A percentile compares a stretch with the other conserved stretches of the same genome.
phyloP scores from a whole-genome alignment of 2,888 invertebrate species.

The Drosophila tanythrix region DNA sequence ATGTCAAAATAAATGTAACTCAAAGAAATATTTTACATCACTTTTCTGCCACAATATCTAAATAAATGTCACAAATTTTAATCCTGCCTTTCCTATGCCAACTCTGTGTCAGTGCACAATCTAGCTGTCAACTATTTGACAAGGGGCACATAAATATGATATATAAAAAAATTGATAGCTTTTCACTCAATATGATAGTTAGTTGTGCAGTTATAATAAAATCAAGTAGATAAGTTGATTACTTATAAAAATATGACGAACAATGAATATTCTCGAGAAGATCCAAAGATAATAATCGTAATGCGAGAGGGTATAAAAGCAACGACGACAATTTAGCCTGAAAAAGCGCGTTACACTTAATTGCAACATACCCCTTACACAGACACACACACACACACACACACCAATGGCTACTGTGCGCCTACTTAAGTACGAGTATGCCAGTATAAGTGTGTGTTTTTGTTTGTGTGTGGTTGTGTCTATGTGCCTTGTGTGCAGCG shows the following conservation, averaged over 20 bases:
- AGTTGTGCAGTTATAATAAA: background rate
- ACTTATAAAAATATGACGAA: background rate
- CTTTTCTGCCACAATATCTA: background rate
- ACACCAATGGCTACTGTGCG: slow-evolving; percentile 56
- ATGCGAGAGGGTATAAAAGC: slow-evolving; percentile 29
- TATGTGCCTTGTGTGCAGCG: slow-evolving; percentile 38
- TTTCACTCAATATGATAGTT: background rate
- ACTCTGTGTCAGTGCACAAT: background rate
- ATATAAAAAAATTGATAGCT: background rate
- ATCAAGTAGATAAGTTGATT: background rate
- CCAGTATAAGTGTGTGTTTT: slow-evolving; percentile 4
- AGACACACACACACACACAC: slow-evolving; percentile 14
- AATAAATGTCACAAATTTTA: background rate
- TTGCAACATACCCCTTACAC: slow-evolving; percentile 37
- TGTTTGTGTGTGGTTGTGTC: slow-evolving; percentile 22
- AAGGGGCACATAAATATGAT: background rate
- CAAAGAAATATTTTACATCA: background rate
- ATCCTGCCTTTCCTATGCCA: background rate
- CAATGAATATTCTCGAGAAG: background rate
- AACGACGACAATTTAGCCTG: slow-evolving; percentile 37
- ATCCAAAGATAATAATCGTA: slow-evolving; percentile 9
- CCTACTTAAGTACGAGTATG: slow-evolving; percentile 70
- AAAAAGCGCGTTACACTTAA: slow-evolving; percentile 55
- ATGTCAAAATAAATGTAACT: background rate
- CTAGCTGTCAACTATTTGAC: background rate